phyloP scores from a whole-genome alignment of 2,113 vertebrate species.

The Pachypanchax playfairii region DNA sequence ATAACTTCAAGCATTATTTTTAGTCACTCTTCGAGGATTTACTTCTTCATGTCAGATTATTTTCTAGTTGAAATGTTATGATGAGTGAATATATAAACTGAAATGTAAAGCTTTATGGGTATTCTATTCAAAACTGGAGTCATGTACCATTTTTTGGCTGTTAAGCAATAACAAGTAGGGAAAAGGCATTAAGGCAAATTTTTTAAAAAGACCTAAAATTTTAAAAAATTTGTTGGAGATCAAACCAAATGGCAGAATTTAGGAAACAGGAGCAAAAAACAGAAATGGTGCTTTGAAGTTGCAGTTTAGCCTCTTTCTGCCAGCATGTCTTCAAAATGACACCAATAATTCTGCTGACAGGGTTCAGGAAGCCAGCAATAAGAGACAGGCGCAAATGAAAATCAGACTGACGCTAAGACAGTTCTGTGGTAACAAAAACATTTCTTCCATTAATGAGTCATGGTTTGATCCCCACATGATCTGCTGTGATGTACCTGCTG shows the following conservation, averaged over 20 bases:
- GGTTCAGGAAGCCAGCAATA: neutral
- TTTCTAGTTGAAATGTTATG: too few species aligned
- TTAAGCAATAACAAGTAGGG: too few species aligned
- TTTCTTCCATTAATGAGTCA: slow-evolving; percentile 6
- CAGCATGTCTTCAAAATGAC: slow-evolving; percentile 14
- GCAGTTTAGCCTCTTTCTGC: slow-evolving; percentile 35
- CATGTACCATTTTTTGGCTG: too few species aligned
- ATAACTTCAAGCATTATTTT: neutral
- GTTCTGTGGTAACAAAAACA: neutral
- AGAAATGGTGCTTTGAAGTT: slow-evolving; percentile 53
- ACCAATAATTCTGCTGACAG: slow-evolving; percentile 3
- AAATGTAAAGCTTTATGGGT: too few species aligned
- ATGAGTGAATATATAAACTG: too few species aligned
- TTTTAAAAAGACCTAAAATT: too few species aligned
- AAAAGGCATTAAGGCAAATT: too few species aligned
- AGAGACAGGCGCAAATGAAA: neutral
- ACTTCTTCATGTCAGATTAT: too few species aligned
- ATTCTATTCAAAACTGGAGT: too few species aligned
- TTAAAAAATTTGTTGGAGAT: too few species aligned
- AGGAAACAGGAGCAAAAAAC: slow-evolving; percentile 20
- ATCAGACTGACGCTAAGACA: neutral
- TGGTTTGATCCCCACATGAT: neutral
- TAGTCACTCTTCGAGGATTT: too few species aligned
- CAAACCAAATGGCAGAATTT: slow-evolving; percentile 23
- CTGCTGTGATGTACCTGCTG: slow-evolving; percentile 2